phyloP scores from a whole-genome alignment of 2,113 vertebrate genomes.

The Zapus hudsonius region DNA sequence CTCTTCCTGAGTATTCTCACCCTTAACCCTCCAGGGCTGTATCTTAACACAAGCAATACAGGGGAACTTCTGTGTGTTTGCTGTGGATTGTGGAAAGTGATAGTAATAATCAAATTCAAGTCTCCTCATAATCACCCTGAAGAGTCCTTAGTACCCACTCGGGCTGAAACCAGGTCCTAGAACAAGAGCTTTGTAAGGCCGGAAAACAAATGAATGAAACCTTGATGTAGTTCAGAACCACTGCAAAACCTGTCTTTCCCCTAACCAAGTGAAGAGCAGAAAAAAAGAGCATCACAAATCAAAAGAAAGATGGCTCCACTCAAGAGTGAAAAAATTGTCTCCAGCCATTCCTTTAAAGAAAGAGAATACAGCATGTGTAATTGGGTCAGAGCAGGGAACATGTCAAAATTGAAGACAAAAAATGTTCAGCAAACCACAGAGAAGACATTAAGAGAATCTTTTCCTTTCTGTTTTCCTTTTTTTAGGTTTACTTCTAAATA shows the following conservation, averaged over 20 bases:
- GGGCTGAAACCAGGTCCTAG: slow-evolving; percentile 62
- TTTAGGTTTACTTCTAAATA: slow-evolving; percentile 66
- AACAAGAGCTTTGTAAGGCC: slow-evolving; percentile 63
- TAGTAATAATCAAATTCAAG: slow-evolving; percentile 37
- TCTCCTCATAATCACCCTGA: neutral
- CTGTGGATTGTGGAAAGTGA: neutral
- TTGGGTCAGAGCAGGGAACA: slow-evolving; percentile 10
- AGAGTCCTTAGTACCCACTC: slow-evolving; percentile 18
- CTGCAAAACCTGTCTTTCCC: slow-evolving; percentile 52
- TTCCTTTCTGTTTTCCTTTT: slow-evolving; percentile 3
- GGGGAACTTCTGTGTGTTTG: slow-evolving; percentile 26
- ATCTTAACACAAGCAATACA: neutral
- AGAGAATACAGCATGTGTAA: slow-evolving; percentile 48
- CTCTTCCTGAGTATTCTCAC: neutral
- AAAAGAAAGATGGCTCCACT: slow-evolving; percentile 68
- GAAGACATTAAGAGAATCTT: slow-evolving; percentile 55
- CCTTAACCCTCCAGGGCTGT: neutral
- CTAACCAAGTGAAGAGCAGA: slow-evolving; percentile 52
- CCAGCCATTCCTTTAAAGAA: slow-evolving; percentile 59
- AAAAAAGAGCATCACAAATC: slow-evolving; percentile 67
- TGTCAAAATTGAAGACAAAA: slow-evolving; percentile 68
- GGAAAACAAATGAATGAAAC: slow-evolving; percentile 79
- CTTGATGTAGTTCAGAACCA: slow-evolving; percentile 59
- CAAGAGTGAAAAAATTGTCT: slow-evolving; percentile 35
- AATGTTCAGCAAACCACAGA: neutral